Evolutionary conservation across 2,113 vertebrate genomes (phyloP).

Genomic region (Pseudopipra pipra): DNA sequence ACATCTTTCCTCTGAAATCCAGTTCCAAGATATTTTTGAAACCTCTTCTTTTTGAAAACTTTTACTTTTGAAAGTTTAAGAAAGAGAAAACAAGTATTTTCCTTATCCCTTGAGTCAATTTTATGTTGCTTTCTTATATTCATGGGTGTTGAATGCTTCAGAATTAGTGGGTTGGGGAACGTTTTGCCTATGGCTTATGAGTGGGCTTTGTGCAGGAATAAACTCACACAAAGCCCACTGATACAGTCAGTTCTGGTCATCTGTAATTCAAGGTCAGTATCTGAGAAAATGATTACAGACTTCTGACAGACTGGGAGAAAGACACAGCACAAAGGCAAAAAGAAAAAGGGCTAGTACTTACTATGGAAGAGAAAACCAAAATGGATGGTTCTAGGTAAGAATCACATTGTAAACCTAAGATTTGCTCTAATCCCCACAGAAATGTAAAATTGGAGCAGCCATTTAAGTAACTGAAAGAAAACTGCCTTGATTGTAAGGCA

Average conservation of each 20-base stretch:
- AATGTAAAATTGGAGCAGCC: neutral
- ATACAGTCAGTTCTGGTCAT: neutral
- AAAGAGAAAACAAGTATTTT: neutral
- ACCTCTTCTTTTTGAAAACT: neutral
- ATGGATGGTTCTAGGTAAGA: neutral
- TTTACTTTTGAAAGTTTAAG: neutral
- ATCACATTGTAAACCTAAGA: neutral
- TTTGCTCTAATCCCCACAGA: neutral
- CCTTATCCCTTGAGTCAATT: neutral
- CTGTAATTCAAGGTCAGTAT: neutral
- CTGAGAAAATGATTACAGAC: neutral
- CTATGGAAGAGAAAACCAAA: neutral
- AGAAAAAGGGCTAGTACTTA: neutral
- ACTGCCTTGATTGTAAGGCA: constrained; percentile 8
- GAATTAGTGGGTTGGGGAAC: neutral
- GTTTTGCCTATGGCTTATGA: neutral
- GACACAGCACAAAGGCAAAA: neutral
- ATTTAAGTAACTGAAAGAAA: constrained; percentile 19
- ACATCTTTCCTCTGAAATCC: neutral
- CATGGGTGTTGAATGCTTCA: neutral
- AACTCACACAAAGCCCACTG: neutral
- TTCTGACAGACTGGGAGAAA: neutral
- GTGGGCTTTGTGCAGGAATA: neutral
- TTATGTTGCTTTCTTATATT: neutral
- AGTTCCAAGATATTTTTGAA: neutral